Evolutionary conservation across 2,888 invertebrate genomes (phyloP).

Genomic region (Entomobrya multifasciata): DNA sequence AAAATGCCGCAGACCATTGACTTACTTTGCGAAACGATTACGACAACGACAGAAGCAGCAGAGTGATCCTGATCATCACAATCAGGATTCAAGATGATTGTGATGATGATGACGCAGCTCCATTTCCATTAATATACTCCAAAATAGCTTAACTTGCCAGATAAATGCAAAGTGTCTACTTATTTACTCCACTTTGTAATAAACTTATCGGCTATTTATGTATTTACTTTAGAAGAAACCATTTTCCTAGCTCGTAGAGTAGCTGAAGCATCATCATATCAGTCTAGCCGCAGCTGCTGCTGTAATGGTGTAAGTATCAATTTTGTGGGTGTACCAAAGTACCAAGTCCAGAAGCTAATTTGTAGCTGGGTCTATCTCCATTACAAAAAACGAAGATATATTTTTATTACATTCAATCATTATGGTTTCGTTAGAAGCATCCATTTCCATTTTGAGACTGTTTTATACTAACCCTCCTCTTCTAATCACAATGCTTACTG

Average conservation of each 20-base stretch:
- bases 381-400: not conserved
- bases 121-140: slow-evolving; percentile 12
- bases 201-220: not conserved
- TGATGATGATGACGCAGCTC: slow-evolving; percentile 25
- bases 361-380: not conserved
- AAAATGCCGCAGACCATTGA: slow-evolving; percentile 34
- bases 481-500: not conserved
- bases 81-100: not conserved
- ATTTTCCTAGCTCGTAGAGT: not conserved
- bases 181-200: not conserved
- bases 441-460: slow-evolving; percentile 3
- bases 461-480: not conserved
- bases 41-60: not conserved
- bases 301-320: not conserved
- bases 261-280: not conserved
- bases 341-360: slow-evolving; percentile 31
- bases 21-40: slow-evolving; percentile 16
- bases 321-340: not conserved
- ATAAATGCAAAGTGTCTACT: not conserved
- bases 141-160: not conserved
- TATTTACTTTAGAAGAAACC: not conserved
- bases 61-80: not conserved
- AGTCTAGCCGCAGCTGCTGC: no score
- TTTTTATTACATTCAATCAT: not conserved
- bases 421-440: slow-evolving; percentile 1